phyloP scores from a whole-genome alignment of 1,140 invertebrate genomes.

The Aphis gossypii region DNA sequence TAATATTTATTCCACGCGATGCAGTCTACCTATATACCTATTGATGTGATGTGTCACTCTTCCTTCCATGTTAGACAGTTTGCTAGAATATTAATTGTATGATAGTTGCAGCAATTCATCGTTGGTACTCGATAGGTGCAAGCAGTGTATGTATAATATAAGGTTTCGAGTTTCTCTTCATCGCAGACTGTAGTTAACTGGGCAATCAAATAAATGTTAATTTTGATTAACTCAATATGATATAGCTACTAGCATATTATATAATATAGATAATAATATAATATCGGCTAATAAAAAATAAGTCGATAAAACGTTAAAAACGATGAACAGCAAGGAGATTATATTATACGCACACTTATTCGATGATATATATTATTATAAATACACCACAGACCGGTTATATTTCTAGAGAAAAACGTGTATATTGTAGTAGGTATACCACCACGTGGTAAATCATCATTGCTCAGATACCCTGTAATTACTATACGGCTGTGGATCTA shows the following conservation, averaged over 20 bases:
- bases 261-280: neutral
- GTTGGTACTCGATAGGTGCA: neutral
- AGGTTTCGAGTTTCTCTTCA: neutral
- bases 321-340: neutral
- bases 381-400: slow-evolving; percentile 4
- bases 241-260: neutral
- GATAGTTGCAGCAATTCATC: neutral
- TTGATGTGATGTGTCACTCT: neutral
- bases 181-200: neutral
- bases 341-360: neutral
- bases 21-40: too few species aligned
- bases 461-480: neutral
- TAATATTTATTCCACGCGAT: too few species aligned
- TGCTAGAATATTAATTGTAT: neutral
- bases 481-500: neutral
- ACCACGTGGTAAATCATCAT: slow-evolving; percentile 13
- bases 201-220: neutral
- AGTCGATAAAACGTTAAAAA: neutral
- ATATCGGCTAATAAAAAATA: neutral
- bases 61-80: neutral
- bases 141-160: neutral
- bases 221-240: neutral
- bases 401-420: neutral
- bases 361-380: neutral
- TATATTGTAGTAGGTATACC: neutral